Percentiles rank a stretch among this genome's conserved stretches.
Conservation (phyloP, 2,888 invertebrate species). For the Amphiduros pacificus region DNA sequence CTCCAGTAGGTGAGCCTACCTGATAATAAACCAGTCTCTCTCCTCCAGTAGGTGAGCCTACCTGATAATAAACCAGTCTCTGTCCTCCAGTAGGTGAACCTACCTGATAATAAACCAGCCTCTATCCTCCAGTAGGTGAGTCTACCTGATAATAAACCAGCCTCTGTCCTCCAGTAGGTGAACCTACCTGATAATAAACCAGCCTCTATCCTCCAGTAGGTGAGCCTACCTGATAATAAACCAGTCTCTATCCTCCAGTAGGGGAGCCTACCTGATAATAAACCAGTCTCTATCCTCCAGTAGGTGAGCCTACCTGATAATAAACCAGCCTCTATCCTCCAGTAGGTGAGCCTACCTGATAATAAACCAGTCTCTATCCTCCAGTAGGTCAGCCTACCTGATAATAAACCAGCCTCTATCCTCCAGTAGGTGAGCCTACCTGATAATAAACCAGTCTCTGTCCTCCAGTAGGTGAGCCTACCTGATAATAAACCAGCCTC, state of each 20-base stretch:
- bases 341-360: conserved; percentile 80
- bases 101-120: conserved; percentile 95
- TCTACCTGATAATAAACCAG: conserved; percentile 88
- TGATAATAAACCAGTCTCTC: conserved; percentile 91
- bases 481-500: conserved; percentile 95
- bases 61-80: conserved; percentile 95
- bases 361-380: conserved; percentile 92
- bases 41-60: conserved; percentile 78
- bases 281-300: conserved; percentile 91
- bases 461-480: conserved; percentile 78
- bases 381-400: conserved; percentile 76
- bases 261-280: conserved; percentile 80
- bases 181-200: conserved; percentile 86
- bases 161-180: conserved; percentile 87
- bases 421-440: conserved; percentile 78
- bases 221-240: conserved; percentile 86
- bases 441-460: conserved; percentile 91
- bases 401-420: conserved; percentile 95
- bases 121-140: conserved; percentile 79
- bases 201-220: conserved; percentile 86
- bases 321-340: conserved; percentile 91
- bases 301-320: conserved; percentile 80
- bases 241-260: conserved; percentile 88
- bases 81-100: conserved; percentile 76
- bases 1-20: conserved; percentile 78